phyloP scores from a whole-genome alignment of 2,113 vertebrate species.

The Alectura lathami region DNA sequence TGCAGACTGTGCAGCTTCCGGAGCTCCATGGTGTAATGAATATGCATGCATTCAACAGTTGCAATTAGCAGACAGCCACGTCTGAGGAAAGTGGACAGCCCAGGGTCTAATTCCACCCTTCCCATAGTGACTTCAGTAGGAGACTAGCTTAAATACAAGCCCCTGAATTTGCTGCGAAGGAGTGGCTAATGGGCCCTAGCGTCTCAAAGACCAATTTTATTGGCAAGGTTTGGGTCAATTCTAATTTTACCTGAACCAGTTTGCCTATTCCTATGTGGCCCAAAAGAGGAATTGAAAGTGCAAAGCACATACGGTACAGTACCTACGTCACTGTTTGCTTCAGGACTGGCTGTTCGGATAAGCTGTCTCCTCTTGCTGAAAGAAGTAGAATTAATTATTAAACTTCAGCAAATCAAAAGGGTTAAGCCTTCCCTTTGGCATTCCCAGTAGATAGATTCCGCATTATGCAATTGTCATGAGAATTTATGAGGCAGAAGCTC shows the following conservation, averaged over 20 bases:
- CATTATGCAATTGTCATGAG: conserved; percentile 36
- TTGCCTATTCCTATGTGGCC: conserved; percentile 44
- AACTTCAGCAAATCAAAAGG: conserved; percentile 44
- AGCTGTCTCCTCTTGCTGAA: not conserved
- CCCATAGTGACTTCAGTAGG: not conserved
- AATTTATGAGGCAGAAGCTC: conserved; percentile 13
- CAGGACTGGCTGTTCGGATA: not conserved
- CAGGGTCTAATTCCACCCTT: not conserved
- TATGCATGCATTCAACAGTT: conserved; percentile 45
- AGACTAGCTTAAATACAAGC: not conserved
- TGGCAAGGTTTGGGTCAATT: conserved; percentile 29
- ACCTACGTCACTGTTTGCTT: conserved; percentile 28
- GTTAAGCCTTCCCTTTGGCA: conserved; percentile 44
- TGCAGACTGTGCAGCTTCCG: conserved; percentile 34
- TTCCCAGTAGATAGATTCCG: conserved; percentile 17
- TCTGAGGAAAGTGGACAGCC: conserved; percentile 13
- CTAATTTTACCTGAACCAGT: conserved; percentile 50
- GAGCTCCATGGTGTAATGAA: conserved; percentile 36
- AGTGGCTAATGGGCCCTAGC: not conserved
- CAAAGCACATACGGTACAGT: not conserved
- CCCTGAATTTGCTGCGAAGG: not conserved
- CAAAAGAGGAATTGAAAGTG: conserved; percentile 12
- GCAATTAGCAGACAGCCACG: conserved; percentile 39
- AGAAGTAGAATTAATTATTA: conserved; percentile 52
- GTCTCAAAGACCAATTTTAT: conserved; percentile 1